These are phyloP conservation scores for Aphodius sticticus DNA, from an alignment of 2,888 invertebrate species.

Conservation along the genomic window DNA sequence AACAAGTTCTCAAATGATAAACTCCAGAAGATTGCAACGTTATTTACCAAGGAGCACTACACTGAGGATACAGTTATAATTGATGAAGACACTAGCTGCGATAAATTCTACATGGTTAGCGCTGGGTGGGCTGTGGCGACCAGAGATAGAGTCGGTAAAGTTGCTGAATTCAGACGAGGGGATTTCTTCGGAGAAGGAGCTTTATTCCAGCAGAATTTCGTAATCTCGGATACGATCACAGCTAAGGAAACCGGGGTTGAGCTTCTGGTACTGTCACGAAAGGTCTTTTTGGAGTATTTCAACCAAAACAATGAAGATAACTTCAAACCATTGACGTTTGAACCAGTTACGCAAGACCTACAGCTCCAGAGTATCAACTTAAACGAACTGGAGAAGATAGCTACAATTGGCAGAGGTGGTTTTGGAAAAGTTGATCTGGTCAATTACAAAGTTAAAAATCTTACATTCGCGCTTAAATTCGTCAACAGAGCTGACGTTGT, in stretches of 20 bases:
- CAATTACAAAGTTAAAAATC: conserved; percentile 50
- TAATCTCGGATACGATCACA: conserved; percentile 88
- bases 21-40: conserved; percentile 84
- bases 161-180: conserved; percentile 77
- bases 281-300: conserved; percentile 82
- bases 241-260: conserved; percentile 85
- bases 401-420: conserved; percentile 89
- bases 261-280: conserved; percentile 85
- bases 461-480: conserved; percentile 71
- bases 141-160: conserved; percentile 68
- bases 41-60: conserved; percentile 88
- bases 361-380: conserved; percentile 59
- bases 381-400: conserved; percentile 79
- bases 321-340: conserved; percentile 7
- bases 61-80: conserved; percentile 81
- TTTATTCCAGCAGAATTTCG: conserved; percentile 83
- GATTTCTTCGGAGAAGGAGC: conserved; percentile 93
- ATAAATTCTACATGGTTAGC: conserved; percentile 91
- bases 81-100: conserved; percentile 85
- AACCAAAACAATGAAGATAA: conserved; percentile 69
- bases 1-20: conserved; percentile 75
- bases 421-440: conserved; percentile 87
- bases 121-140: conserved; percentile 69
- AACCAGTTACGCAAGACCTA: conserved; percentile 31
- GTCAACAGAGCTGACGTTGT: conserved; percentile 73